Evolutionary conservation across 2,888 invertebrate genomes (phyloP), one percentile per base, ranked within the genome.

Genomic region (Conomelus anceps): DNA sequence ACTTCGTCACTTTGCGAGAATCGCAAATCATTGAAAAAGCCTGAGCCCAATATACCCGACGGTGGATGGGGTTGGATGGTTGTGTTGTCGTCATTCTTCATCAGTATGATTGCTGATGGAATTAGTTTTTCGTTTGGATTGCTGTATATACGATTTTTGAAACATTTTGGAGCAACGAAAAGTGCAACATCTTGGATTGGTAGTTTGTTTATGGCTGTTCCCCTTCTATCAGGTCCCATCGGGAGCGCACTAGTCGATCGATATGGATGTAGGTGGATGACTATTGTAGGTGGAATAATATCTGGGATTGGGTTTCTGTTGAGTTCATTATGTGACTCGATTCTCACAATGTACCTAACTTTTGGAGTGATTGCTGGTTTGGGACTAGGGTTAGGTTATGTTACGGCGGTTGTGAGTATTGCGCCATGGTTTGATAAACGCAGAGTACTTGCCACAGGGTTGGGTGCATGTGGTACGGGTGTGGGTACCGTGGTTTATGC

Each of bases 391-490:
- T 93, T 97, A 88, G 97, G 97, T 88, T 98, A 98, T 92, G 98
- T 98, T 17, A 97, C 98, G 1, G 98, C 98, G 7, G 98, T 98
- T 6, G 98, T 98, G 6, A 97, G 97, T 89, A 97, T 98, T 90
- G 98, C 98, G 9, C 98, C 97, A 93, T 98, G 98, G 96, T 98
- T 98, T 93, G 98, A 98, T 92, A 97, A 97, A 93, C 96, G 96
- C 92, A 95, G 98, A 63, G 97, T 97, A 86, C 94, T 98, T 91
- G 98, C 98, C 4, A 97, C 97, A 4, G 97, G 98, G 1, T 94
- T 98, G 89, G 97, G 97, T 0, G 98, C 98, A 0, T 97, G 97
- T 92, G 98, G 98, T 7, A 97, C 97, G 0, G 98, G 98, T 0
- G 87, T 91, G 22, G 91, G 98, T 17, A 98, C 98, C 0, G 97